Percentiles rank a stretch among this genome's conserved stretches.
Conservation (phyloP, 2,797 vertebrate species). For the Coranthus polyacanthus region DNA sequence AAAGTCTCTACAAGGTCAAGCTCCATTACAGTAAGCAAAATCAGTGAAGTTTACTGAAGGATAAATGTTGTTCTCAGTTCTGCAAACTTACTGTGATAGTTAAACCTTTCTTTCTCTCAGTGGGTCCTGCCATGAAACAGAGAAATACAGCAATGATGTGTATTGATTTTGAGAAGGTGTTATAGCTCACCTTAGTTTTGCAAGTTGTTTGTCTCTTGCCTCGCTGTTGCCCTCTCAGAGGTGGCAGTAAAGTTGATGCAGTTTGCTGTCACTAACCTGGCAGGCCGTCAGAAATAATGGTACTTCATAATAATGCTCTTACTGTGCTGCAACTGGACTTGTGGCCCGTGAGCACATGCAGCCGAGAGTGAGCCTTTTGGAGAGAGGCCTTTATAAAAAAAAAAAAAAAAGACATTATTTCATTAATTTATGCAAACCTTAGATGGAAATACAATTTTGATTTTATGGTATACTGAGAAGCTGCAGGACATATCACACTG, state of each 20-base stretch:
- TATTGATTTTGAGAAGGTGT: slow-evolving; percentile 64
- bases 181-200: slow-evolving; percentile 60
- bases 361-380: background rate
- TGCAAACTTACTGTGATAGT: slow-evolving; percentile 43
- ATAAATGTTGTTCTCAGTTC: slow-evolving; percentile 37
- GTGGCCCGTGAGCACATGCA: background rate
- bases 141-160: slow-evolving; percentile 45
- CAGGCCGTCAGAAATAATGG: slow-evolving; percentile 50
- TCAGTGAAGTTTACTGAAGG: slow-evolving; percentile 41
- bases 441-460: slow-evolving; percentile 29
- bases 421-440: slow-evolving; percentile 62
- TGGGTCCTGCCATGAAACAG: background rate
- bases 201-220: slow-evolving; percentile 57
- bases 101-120: slow-evolving; percentile 32
- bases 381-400: slow-evolving; percentile 20
- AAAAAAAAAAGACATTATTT: slow-evolving; percentile 31
- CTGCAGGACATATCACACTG: slow-evolving; percentile 37
- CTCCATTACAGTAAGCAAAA: background rate
- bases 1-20: slow-evolving; percentile 3
- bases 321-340: slow-evolving; percentile 31
- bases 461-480: slow-evolving; percentile 39
- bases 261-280: slow-evolving; percentile 42
- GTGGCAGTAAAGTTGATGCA: slow-evolving; percentile 50
- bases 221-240: slow-evolving; percentile 12
- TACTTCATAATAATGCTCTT: slow-evolving; percentile 24